These are phyloP conservation scores for Oreortyx pictus DNA, from an alignment of 2,797 vertebrate genomes.

Conservation along the genomic window DNA sequence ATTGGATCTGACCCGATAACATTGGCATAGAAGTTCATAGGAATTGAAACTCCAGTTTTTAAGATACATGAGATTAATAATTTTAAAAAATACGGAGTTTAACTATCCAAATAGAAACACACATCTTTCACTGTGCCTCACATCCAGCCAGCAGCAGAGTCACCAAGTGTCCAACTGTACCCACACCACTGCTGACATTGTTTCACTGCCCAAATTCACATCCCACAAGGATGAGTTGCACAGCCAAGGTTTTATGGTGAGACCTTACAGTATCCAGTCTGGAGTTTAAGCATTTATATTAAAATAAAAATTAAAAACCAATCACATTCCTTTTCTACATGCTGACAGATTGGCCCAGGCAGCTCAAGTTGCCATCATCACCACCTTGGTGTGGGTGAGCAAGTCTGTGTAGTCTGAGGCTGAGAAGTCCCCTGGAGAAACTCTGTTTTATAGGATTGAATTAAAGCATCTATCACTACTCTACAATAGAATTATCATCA, in stretches of 20 bases:
- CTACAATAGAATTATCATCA: background rate
- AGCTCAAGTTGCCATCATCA: background rate
- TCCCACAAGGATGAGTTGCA: background rate
- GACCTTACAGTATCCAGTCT: background rate
- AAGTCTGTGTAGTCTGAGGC: background rate
- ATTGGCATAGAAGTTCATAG: background rate
- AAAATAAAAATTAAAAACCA: background rate
- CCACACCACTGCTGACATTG: background rate
- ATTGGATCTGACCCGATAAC: slow-evolving; percentile 4
- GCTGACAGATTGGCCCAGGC: background rate
- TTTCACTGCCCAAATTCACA: background rate
- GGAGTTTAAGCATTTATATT: background rate
- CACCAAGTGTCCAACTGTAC: accelerated
- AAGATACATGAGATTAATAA: background rate
- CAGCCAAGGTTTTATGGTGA: background rate
- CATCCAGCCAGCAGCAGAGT: background rate
- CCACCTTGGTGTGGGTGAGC: background rate
- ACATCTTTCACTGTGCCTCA: background rate
- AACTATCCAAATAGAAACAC: background rate
- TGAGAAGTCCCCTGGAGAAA: background rate
- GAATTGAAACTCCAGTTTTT: background rate
- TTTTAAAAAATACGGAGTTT: background rate
- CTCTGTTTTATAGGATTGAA: background rate
- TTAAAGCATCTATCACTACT: background rate
- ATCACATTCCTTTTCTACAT: accelerated